Conservation (phyloP, 2,113 vertebrate genomes). For the Sinocyclocheilus rhinocerous region DNA sequence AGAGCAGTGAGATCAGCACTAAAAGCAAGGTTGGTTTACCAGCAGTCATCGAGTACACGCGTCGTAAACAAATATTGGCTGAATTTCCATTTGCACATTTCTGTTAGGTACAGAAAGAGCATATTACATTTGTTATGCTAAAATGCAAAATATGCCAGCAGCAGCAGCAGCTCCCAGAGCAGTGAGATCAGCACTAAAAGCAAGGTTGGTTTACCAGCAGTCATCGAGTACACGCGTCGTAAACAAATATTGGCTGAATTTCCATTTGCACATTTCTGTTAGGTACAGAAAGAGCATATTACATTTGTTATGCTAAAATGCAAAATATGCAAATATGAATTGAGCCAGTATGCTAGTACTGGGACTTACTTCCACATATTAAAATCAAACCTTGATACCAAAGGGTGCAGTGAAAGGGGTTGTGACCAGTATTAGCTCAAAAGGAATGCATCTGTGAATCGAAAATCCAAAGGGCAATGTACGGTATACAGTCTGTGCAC, state of each 20-base stretch:
- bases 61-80: neutral
- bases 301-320: neutral
- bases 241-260: neutral
- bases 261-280: neutral
- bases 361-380: too few species aligned
- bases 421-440: too few species aligned
- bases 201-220: slow-evolving; percentile 79
- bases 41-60: neutral
- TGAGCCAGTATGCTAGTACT: too few species aligned
- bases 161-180: slow-evolving; percentile 98
- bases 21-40: slow-evolving; percentile 89
- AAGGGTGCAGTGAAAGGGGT: too few species aligned
- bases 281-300: neutral
- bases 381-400: too few species aligned
- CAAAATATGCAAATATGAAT: too few species aligned
- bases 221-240: neutral
- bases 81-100: neutral
- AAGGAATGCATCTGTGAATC: too few species aligned
- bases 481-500: too few species aligned
- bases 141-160: too few species aligned
- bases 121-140: neutral
- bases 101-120: neutral
- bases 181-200: slow-evolving; percentile 98
- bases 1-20: slow-evolving; percentile 97
- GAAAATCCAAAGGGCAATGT: too few species aligned